phyloP scores from a whole-genome alignment of 2,797 vertebrate species.

The Trachops cirrhosus region DNA sequence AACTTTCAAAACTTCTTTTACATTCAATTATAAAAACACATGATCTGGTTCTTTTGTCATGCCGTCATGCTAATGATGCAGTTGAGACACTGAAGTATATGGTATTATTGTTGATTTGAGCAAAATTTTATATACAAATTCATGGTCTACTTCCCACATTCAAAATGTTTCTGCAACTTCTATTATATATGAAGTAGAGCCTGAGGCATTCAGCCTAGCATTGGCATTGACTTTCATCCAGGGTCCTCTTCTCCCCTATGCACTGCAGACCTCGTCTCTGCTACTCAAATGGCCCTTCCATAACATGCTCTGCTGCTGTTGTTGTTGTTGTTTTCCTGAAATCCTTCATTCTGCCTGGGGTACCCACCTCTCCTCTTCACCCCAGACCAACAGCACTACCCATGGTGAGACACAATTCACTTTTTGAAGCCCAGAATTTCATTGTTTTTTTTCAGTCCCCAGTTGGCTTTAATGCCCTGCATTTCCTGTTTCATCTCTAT shows the following conservation, averaged over 20 bases:
- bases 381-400: background rate
- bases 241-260: fast-evolving
- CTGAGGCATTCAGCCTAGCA: background rate
- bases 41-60: background rate
- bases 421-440: background rate
- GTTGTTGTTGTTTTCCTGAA: background rate
- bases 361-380: background rate
- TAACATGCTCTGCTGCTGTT: too few species aligned
- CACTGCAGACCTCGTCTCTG: fast-evolving
- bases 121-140: background rate
- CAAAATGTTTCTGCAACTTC: background rate
- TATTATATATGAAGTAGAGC: fast-evolving
- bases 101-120: background rate
- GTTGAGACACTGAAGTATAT: background rate
- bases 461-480: background rate
- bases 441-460: background rate
- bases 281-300: background rate
- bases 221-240: background rate
- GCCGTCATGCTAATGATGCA: background rate
- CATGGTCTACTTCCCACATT: background rate
- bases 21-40: background rate
- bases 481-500: background rate
- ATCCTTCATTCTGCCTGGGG: background rate
- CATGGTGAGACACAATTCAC: background rate
- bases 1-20: background rate